A percentile compares a stretch with the other conserved stretches of the same genome.
These are phyloP conservation scores for Ovibos moschatus DNA, from an alignment of 2,113 vertebrate genomes.

Conservation along the genomic window DNA sequence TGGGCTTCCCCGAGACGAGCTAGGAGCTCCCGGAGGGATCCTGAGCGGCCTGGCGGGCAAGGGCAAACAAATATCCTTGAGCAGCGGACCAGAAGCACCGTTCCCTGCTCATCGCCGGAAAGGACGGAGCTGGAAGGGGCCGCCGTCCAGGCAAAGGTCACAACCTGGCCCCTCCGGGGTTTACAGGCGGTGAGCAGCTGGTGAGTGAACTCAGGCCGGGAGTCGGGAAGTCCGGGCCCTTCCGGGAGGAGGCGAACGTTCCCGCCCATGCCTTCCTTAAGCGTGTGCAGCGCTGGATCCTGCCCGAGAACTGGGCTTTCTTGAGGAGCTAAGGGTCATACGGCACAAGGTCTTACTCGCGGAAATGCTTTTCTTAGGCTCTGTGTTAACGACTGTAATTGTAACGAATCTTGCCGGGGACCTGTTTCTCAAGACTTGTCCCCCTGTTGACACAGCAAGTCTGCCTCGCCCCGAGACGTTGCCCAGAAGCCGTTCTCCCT, in stretches of 20 bases:
- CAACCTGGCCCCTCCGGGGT: neutral
- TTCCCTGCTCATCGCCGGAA: neutral
- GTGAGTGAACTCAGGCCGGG: neutral
- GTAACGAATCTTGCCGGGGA: neutral
- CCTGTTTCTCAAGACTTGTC: neutral
- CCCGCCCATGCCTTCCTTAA: neutral
- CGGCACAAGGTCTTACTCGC: fast-evolving
- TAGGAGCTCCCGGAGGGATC: neutral
- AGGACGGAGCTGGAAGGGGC: neutral
- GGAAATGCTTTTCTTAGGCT: neutral
- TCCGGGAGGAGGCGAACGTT: neutral
- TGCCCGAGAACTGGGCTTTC: neutral
- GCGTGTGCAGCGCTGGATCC: neutral
- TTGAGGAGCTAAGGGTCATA: neutral
- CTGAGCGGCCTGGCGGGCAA: neutral
- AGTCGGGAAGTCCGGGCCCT: fast-evolving
- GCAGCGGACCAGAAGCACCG: neutral
- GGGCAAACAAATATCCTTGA: neutral
- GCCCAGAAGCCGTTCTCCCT: neutral
- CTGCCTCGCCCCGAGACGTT: fast-evolving
- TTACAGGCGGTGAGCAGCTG: neutral
- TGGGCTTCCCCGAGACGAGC: neutral
- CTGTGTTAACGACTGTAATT: fast-evolving
- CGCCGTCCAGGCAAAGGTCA: neutral
- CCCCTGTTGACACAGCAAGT: neutral